Evolutionary conservation across 2,888 invertebrate genomes (phyloP).

Genomic region (Caenorhabditis becei): DNA sequence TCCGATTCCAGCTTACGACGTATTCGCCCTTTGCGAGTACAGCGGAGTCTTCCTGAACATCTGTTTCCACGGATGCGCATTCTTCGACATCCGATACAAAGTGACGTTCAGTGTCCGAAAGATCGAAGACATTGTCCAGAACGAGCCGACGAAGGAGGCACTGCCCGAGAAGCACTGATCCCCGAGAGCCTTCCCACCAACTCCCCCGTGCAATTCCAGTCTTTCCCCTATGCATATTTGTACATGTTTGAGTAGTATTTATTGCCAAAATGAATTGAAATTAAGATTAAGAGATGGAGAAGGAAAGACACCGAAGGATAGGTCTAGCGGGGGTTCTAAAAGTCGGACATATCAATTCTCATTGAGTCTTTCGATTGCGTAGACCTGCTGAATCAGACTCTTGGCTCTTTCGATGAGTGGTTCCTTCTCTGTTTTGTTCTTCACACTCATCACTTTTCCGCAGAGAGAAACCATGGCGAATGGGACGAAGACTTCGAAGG

Average conservation of each 20-base stretch:
- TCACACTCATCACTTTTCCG: conserved; percentile 67
- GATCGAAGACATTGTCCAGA: conserved; percentile 40
- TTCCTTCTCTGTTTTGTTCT: conserved; percentile 65
- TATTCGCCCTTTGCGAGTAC: conserved; percentile 80
- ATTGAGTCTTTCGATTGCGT: conserved; percentile 62
- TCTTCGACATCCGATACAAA: conserved; percentile 81
- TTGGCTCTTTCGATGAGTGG: conserved; percentile 69
- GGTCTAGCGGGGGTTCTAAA: background rate
- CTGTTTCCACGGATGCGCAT: conserved; percentile 80
- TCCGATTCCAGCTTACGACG: conserved; percentile 79
- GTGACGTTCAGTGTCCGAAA: conserved; percentile 70
- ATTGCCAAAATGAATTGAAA: background rate
- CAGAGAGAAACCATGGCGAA: conserved; percentile 70
- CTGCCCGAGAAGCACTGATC: conserved; percentile 41
- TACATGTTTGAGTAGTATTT: conserved; percentile 24
- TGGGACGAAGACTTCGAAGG: conserved; percentile 67
- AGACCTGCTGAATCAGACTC: conserved; percentile 66
- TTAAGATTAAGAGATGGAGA: background rate
- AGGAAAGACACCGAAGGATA: background rate
- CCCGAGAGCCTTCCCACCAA: background rate
- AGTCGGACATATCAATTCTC: background rate
- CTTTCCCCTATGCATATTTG: conserved; percentile 25
- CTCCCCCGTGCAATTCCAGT: conserved; percentile 37
- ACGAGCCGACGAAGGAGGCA: conserved; percentile 22
- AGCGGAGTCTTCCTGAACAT: conserved; percentile 80